phyloP scores from a whole-genome alignment of 2,113 vertebrate genomes.

The Morphnarchus princeps region DNA sequence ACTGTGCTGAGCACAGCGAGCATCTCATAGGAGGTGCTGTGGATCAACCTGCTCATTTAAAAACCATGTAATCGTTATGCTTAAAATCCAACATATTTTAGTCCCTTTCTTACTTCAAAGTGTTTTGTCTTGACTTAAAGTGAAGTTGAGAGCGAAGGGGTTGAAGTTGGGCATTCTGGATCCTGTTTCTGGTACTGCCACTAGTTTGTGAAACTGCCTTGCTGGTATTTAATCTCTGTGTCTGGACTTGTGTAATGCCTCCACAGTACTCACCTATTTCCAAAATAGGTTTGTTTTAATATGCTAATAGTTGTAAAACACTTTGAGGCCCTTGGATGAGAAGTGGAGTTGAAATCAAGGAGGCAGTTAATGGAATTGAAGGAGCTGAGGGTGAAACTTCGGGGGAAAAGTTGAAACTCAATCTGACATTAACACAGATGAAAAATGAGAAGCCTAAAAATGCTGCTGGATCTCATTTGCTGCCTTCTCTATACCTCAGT shows the following conservation, averaged over 20 bases:
- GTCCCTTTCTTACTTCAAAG: neutral
- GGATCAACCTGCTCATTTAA: neutral
- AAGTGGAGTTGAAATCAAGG: neutral
- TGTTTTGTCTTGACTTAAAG: neutral
- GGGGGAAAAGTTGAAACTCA: neutral
- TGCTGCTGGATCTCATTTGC: neutral
- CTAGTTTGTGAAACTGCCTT: neutral
- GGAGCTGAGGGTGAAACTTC: neutral
- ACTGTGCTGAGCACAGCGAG: neutral
- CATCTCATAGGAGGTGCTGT: neutral
- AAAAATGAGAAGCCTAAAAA: neutral
- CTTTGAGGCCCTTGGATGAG: neutral
- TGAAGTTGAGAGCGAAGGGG: neutral
- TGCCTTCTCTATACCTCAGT: neutral
- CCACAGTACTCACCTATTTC: neutral
- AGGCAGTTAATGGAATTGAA: neutral
- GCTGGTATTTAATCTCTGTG: slow-evolving; percentile 2
- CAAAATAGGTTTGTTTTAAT: neutral
- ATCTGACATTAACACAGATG: neutral
- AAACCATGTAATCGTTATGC: neutral
- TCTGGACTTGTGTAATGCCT: neutral
- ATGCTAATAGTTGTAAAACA: neutral
- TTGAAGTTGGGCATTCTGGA: neutral
- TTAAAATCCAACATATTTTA: neutral
- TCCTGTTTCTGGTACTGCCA: neutral